phyloP scores from a whole-genome alignment of 2,888 invertebrate genomes.

The Amphipyra tragopoginis region DNA sequence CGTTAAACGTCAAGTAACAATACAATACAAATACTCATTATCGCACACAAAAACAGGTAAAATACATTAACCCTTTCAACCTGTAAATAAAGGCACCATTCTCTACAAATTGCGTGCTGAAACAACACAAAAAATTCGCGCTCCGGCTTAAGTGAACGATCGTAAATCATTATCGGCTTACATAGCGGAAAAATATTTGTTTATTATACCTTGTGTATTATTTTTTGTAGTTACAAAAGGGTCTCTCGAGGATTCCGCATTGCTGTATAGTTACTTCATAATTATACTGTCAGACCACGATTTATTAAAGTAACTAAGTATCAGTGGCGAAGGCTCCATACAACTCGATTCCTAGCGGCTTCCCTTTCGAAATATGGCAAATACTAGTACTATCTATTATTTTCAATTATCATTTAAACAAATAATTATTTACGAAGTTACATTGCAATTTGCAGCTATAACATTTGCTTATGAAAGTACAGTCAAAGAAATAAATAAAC shows the following conservation, averaged over 20 bases:
- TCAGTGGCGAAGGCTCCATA: no score
- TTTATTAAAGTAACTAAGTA: slow-evolving; percentile 25
- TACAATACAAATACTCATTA: no score
- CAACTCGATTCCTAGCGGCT: no score
- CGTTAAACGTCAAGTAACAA: no score
- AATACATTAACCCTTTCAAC: not conserved
- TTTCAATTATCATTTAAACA: no score
- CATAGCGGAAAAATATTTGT: slow-evolving; percentile 9
- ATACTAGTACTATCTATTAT: no score
- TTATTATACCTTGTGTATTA: slow-evolving; percentile 3
- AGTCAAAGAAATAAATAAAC: no score
- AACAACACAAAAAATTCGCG: slow-evolving; percentile 5
- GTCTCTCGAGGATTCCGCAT: slow-evolving; percentile 3
- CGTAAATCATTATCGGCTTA: slow-evolving; percentile 24
- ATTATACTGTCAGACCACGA: slow-evolving; percentile 35
- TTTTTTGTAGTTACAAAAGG: slow-evolving; percentile 12
- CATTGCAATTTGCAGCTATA: no score
- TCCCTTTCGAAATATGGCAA: no score
- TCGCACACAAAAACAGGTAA: no score
- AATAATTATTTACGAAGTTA: no score
- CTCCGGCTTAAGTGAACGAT: slow-evolving; percentile 7
- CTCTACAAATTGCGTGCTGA: slow-evolving; percentile 5
- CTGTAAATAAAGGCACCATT: slow-evolving; percentile 7
- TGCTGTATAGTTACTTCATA: slow-evolving; percentile 26
- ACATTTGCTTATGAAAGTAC: no score